These are phyloP conservation scores for Bombylius major DNA, from an alignment of 2,888 invertebrate genomes.

Conservation along the genomic window DNA sequence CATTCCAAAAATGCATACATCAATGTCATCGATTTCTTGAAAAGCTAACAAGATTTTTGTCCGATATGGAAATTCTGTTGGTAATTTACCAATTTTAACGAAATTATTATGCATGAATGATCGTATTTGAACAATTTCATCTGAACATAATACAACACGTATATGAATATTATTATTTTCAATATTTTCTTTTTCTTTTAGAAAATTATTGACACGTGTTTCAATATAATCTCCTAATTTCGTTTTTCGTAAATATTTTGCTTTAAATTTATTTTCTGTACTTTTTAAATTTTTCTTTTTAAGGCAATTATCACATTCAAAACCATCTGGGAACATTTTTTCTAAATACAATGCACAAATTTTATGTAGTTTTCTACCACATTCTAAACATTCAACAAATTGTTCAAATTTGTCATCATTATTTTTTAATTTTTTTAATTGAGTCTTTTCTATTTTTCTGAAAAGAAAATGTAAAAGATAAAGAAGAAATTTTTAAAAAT, in stretches of 20 bases:
- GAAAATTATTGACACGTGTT: conserved; percentile 91
- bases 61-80: conserved; percentile 87
- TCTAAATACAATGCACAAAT: conserved; percentile 97
- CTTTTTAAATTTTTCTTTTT: conserved; percentile 82
- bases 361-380: conserved; percentile 94
- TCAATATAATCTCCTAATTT: conserved; percentile 96
- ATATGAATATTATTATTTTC: conserved; percentile 96
- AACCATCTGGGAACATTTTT: conserved; percentile 89
- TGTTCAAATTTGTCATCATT: conserved; percentile 96
- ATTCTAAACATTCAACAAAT: conserved; percentile 90
- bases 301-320: conserved; percentile 89
- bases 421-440: conserved; percentile 97
- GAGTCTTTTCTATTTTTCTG: conserved; percentile 91
- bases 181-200: conserved; percentile 93
- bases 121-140: conserved; percentile 97
- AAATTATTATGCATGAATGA: conserved; percentile 92
- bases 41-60: conserved; percentile 99
- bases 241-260: conserved; percentile 85
- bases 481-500: too few relatives aligned
- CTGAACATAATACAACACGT: conserved; percentile 93
- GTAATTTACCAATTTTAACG: conserved; percentile 75
- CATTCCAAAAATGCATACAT: conserved; percentile 99
- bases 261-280: conserved; percentile 95
- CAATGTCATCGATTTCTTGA: conserved; percentile 96
- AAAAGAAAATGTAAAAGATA: conserved; percentile 13